Evolutionary conservation across 1,140 invertebrate genomes (phyloP), one percentile per base, ranked within the genome.

Genomic region (Ladona fulva): DNA sequence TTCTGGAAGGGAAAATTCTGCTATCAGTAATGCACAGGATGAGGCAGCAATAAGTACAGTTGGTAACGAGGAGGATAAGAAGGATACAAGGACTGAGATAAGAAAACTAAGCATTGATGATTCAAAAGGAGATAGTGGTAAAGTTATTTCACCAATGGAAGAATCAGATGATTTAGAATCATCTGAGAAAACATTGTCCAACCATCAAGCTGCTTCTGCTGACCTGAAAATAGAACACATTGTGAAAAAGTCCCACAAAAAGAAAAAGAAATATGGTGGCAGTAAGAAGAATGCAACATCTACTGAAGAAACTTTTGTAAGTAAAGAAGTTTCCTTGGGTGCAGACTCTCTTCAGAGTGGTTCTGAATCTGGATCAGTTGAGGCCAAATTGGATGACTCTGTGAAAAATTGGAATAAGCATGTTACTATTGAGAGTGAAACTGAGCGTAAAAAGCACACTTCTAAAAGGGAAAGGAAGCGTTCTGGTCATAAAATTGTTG

Each of bases 171-270:
- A 19, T 5, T 3, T 66, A 19, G 52, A 66, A 22, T 16, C 52
- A 3, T 66, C n/a, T 3, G 52, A 66, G 5, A 66, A 66, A 22
- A 66, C 14, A 16, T 19, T 66, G 5, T 66, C 52, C 5, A 66
- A 66, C n/a, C 52, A 66, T 22, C 52, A 66, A 22, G 3, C 52
- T 6, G n/a, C 16, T 66, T 16, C 52, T 19, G n/a, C 14, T 66
- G 52, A 66, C n/a, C 3, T 66, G 14, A 66, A 66, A 66, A 19
- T 66, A 3, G 52, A 66, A 12, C 52, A 66, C n/a, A 29, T 87
- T 37, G 86, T 91, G 6, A 94, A 92, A 81, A 94, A 93, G 81
- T 86, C 86, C 0, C 93, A 94, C 81, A 94, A 93, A 83, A 94
- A 94, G 85, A 94, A 93, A 81, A 92, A 93, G 82, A 94, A 93